Conservation (phyloP, 2,113 vertebrate species). For the Turdus rufiventris region DNA sequence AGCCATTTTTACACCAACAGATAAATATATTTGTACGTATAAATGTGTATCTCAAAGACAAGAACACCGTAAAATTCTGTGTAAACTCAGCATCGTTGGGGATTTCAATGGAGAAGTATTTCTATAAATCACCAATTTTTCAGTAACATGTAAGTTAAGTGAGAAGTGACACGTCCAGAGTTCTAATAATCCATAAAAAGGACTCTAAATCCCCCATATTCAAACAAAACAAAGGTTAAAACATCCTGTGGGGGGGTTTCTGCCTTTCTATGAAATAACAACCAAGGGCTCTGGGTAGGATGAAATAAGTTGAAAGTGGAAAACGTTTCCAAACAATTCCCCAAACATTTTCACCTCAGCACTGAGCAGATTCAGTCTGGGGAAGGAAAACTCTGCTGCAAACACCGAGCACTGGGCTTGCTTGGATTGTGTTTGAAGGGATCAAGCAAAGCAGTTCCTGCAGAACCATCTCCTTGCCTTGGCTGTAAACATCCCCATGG, state of each 20-base stretch:
- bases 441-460: not conserved
- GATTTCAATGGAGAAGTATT: not conserved
- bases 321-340: not conserved
- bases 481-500: constrained; percentile 55
- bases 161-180: not conserved
- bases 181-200: not conserved
- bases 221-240: not conserved
- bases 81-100: not conserved
- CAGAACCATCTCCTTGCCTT: not conserved
- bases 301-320: not conserved
- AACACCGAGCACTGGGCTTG: not conserved
- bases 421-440: not conserved
- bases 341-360: not conserved
- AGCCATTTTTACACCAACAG: not conserved
- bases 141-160: not conserved
- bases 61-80: not conserved
- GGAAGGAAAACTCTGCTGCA: not conserved
- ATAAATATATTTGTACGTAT: accelerated
- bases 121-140: not conserved
- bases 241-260: not conserved
- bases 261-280: not conserved
- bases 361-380: not conserved
- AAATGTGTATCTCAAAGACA: not conserved
- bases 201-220: not conserved
- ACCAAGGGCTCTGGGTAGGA: not conserved